Evolutionary conservation across 2,113 vertebrate species (phyloP), one percentile per base, ranked within the genome.

Genomic region (Notarius quadriscutis): DNA sequence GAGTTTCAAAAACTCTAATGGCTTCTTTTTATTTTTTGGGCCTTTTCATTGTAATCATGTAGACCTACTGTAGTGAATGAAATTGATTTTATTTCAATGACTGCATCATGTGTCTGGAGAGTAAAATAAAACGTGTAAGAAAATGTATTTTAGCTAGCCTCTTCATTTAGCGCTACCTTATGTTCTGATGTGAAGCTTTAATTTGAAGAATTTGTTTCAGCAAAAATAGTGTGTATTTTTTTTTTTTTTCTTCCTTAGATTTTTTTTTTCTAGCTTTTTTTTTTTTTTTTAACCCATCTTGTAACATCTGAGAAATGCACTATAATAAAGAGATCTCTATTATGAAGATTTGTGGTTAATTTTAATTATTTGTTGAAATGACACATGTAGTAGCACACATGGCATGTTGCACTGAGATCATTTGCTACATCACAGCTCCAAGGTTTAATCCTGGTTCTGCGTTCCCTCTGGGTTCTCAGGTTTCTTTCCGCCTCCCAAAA

Each of bases 261-360:
- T 86, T 83, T 78, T 87, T 91, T 91, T 92, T 67, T 51, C 89
- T 67, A 69, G 65, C 75, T 89, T 92, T 90, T 92, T 87, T 86
- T 91, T 88, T 89, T 91, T 85, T 93, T 91, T 89, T 89, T 87
- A 92, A 93, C 91, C 93, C 92, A 91, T 94, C 89, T 92, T 94
- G 92, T 95, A 94, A 93, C 91, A 92, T 93, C 92, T 93, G 93
- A 95, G 92, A 94, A 94, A 95, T 95, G 93, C 93, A 94, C 93
- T 95, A 94, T 94, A 95, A 93, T 95, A 95, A 95, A 95, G 92
- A 94, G 91, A 94, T 94, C 91, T 94, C 93, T 95, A 95, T 95
- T 94, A 91, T 91, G 92, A 53, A 63, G 8, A 48, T 1, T 20
- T 67, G n/a, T 62, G 20, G 22, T 78, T 1, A 50, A 55, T 78